Evolutionary conservation across 2,113 vertebrate genomes (phyloP), one percentile per base, ranked within the genome.

Genomic region (Pseudorasbora parva): DNA sequence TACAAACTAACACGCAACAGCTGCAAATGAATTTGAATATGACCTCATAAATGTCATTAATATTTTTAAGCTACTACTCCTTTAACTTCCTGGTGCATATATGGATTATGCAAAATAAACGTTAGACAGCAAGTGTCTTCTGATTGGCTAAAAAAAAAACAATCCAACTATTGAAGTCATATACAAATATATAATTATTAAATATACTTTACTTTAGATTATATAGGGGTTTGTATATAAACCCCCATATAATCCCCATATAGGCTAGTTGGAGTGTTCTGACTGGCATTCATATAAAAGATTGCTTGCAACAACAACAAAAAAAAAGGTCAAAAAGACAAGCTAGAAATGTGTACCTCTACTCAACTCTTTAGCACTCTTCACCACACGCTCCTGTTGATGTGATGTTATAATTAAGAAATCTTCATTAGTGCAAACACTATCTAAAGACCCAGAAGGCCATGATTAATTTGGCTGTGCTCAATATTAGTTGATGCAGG

Each of bases 391-490:
- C 83, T 85, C 57, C 84, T 84, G 69, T 83, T 60, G 23, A 88
- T 30, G 49, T 78, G 62, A 86, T 91, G 89, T 91, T 89, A 87
- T 74, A 89, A 89, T 23, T 86, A 89, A 88, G 89, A 84, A 82
- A 91, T 91, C 89, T 91, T 92, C 89, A 93, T 92, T 91, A 91
- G 84, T 73, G 82, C 88, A 87, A 91, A 88, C 88, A 33, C 81
- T 87, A 81, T 89, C 78, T 84, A 88, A 91, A 88, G 90, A 92
- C 88, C 88, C 85, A 4, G 69, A 90, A 88, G 88, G 89, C 68
- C 21, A 64, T 89, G 88, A 88, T 84, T 25, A 78, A 84, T 88
- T 88, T 89, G 69, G 64, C 64, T 68, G 71, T 81, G 56, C 8
- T 25, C 64, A 54, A 47, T 82, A 85, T 86, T 72, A 88, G 90